phyloP scores from a whole-genome alignment of 2,797 vertebrate genomes.

The Smutsia temminckii region DNA sequence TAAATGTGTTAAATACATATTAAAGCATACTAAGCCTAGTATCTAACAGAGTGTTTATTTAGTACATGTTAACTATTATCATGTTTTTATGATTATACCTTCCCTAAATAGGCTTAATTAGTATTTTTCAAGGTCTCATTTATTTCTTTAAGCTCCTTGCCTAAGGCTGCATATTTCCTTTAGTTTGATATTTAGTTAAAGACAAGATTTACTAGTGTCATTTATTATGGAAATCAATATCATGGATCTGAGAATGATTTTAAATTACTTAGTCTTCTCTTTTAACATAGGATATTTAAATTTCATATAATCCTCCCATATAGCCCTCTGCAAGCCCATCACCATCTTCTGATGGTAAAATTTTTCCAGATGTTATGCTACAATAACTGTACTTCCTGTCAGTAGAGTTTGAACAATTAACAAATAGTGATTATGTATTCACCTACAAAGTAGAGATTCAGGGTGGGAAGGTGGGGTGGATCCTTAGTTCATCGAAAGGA shows the following conservation, averaged over 20 bases:
- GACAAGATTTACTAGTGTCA: background rate
- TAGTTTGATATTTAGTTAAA: background rate
- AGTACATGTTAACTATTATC: background rate
- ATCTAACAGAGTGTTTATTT: background rate
- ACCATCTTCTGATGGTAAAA: background rate
- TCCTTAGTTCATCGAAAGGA: constrained; percentile 3
- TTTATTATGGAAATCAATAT: constrained; percentile 1
- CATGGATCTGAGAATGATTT: background rate
- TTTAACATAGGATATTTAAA: background rate
- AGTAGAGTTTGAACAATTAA: background rate
- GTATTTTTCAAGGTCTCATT: background rate
- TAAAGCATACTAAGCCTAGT: background rate
- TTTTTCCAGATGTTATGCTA: background rate
- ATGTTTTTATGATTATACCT: background rate
- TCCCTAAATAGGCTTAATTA: background rate
- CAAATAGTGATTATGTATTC: background rate
- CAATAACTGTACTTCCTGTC: background rate
- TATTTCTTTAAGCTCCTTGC: background rate
- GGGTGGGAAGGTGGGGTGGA: background rate
- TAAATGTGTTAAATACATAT: background rate
- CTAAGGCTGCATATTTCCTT: background rate
- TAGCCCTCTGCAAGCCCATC: background rate
- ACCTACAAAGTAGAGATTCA: background rate
- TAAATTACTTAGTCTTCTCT: background rate
- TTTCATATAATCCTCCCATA: background rate